A percentile compares a stretch with the other conserved stretches of the same genome.
Evolutionary conservation across 2,113 vertebrate genomes (phyloP).

Genomic region (Bubo scandiacus): DNA sequence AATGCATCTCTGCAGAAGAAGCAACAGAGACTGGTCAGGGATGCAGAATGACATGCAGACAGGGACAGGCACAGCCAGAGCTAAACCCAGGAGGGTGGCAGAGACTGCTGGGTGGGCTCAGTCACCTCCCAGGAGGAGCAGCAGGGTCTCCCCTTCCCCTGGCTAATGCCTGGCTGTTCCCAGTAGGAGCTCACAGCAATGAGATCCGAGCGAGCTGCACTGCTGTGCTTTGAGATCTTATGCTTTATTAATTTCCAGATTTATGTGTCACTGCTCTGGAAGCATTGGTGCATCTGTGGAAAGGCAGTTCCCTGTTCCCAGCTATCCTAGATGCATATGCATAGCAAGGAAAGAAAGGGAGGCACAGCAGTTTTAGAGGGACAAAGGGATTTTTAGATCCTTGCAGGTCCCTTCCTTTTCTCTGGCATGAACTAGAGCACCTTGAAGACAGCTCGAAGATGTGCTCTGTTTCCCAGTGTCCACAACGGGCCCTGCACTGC

Average conservation of each 20-base stretch:
- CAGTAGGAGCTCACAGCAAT: neutral
- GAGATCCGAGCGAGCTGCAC: neutral
- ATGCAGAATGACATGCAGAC: accelerated
- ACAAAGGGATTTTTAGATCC: neutral
- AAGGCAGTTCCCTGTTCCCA: neutral
- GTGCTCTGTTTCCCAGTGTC: neutral
- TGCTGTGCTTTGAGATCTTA: neutral
- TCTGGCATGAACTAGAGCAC: neutral
- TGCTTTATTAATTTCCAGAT: neutral
- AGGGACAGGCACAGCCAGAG: neutral
- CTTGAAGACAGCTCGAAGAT: neutral
- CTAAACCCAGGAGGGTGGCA: neutral
- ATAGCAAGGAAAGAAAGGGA: neutral
- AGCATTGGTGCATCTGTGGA: neutral
- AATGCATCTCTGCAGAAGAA: neutral
- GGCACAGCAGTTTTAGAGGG: neutral
- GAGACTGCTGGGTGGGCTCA: neutral
- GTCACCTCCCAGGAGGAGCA: accelerated
- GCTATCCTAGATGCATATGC: neutral
- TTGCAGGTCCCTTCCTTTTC: neutral
- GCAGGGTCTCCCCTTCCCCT: neutral
- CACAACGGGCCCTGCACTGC: neutral
- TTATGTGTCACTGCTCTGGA: accelerated
- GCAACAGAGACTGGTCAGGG: neutral
- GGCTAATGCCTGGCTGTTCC: neutral